These are phyloP conservation scores for Cynaeus angustus DNA, from an alignment of 2,888 invertebrate genomes.

Conservation along the genomic window DNA sequence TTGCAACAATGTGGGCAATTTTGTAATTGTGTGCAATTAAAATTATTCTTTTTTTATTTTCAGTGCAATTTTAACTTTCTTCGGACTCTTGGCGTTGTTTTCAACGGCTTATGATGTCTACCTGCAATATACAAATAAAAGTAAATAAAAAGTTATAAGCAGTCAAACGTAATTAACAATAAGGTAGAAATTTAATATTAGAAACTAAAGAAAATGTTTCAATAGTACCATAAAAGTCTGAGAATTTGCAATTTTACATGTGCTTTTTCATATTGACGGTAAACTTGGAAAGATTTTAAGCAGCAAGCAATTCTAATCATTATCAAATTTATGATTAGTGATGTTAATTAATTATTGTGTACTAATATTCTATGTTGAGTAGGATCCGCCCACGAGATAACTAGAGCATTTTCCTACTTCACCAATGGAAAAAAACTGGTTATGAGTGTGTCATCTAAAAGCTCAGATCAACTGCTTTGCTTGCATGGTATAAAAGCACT, in stretches of 20 bases:
- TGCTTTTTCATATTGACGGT: too few relatives aligned
- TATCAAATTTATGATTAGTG: too few relatives aligned
- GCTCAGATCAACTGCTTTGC: slow-evolving; percentile 68
- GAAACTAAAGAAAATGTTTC: too few relatives aligned
- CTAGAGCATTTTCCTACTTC: slow-evolving; percentile 69
- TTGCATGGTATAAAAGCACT: slow-evolving; percentile 71
- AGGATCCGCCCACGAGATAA: slow-evolving; percentile 49
- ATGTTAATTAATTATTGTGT: too few relatives aligned
- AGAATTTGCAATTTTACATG: too few relatives aligned
- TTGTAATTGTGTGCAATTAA: slow-evolving; percentile 1
- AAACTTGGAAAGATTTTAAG: too few relatives aligned
- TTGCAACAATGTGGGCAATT: slow-evolving; percentile 21
- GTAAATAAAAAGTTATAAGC: too few relatives aligned
- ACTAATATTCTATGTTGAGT: too few relatives aligned
- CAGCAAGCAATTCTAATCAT: too few relatives aligned
- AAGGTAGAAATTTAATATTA: too few relatives aligned
- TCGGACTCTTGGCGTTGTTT: slow-evolving; percentile 45
- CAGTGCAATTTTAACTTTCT: slow-evolving; percentile 32
- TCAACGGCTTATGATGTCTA: slow-evolving; percentile 54
- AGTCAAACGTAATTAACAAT: background rate
- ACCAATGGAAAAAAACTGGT: slow-evolving; percentile 70
- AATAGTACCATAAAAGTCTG: too few relatives aligned
- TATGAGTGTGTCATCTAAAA: slow-evolving; percentile 49
- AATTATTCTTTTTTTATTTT: too few relatives aligned
- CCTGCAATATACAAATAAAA: slow-evolving; percentile 42